Base-by-base conservation (phyloP, 2,113 vertebrate genomes). In the Menura novaehollandiae region DNA sequence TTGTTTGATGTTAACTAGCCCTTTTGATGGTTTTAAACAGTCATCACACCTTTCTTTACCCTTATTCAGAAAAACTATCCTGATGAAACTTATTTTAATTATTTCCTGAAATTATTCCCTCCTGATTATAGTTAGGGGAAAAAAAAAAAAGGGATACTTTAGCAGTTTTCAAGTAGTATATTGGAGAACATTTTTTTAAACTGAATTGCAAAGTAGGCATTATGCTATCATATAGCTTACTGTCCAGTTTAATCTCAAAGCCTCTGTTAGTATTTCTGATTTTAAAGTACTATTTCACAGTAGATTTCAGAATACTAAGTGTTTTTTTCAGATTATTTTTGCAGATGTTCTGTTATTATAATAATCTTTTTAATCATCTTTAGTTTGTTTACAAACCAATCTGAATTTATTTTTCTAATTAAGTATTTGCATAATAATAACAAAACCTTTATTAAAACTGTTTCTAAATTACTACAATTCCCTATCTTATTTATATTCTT, bases 361-460 rank as follows among this genome's bases (percentile, higher is more conserved):
- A 82, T 91, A 74, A 63, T 15, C 26, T 95, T 79, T 85, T 91
- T 35, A 62, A 88, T 43, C 7, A 35, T 76, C 33, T 73, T 91
- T 64, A 53, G 2, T 37, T 88, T 95, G 62, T 83, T 91, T 91
- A 55, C 63, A 89, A 88, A 59, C 4, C 10, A 89, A 72, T 79
- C 33, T 83, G n/a, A 81, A 83, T 82, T 58, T 6, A 49, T 87
- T 79, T 94, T 88, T 88, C 66, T 72, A 91, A 79, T 88, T 86
- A 91, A 41, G 6, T 37, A 94, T 96, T 88, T 91, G 71, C 75
- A 93, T 92, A 89, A 88, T 77, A 86, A 78, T 69, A 82, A 79
- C 41, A 75, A 91, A 96, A 88, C 21, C 11, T n/a, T 87, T 88
- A 94, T 93, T 89, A 85, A 96, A 92, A 72, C 15, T 1, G 62